Evolutionary conservation across 2,797 vertebrate genomes (phyloP).

Genomic region (Bufotes viridis): DNA sequence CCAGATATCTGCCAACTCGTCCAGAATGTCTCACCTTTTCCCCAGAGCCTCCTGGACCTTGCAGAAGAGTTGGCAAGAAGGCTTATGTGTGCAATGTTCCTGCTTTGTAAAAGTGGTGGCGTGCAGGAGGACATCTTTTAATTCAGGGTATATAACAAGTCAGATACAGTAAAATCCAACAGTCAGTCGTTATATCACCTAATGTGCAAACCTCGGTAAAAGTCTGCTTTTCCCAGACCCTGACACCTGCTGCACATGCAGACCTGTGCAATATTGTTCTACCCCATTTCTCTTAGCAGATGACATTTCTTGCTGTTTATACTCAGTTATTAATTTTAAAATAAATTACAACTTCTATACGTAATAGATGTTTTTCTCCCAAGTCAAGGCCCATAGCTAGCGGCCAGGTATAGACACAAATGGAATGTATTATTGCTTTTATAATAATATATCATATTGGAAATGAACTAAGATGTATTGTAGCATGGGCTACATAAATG

Average conservation of each 20-base stretch:
- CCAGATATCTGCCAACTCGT: too few relatives aligned
- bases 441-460: constrained; percentile 33
- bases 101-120: too few relatives aligned
- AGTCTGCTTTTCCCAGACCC: background rate
- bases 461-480: constrained; percentile 32
- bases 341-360: constrained; percentile 16
- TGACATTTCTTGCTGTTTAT: background rate
- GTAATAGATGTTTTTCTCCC: constrained; percentile 35
- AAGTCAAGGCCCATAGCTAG: background rate
- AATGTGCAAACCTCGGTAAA: background rate
- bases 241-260: constrained; percentile 26
- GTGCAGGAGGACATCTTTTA: background rate
- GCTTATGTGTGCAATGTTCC: too few relatives aligned
- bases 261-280: background rate
- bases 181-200: background rate
- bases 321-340: background rate
- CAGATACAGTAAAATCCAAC: background rate
- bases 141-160: background rate
- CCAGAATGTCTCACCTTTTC: too few relatives aligned
- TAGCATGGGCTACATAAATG: background rate
- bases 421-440: background rate
- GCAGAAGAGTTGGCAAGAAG: too few relatives aligned
- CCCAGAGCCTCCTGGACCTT: too few relatives aligned
- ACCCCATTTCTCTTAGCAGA: background rate
- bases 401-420: constrained; percentile 16